A percentile compares a stretch with the other conserved stretches of the same genome.
Evolutionary conservation across 2,888 invertebrate genomes (phyloP).

Genomic region (Drosophila kambysellisi): DNA sequence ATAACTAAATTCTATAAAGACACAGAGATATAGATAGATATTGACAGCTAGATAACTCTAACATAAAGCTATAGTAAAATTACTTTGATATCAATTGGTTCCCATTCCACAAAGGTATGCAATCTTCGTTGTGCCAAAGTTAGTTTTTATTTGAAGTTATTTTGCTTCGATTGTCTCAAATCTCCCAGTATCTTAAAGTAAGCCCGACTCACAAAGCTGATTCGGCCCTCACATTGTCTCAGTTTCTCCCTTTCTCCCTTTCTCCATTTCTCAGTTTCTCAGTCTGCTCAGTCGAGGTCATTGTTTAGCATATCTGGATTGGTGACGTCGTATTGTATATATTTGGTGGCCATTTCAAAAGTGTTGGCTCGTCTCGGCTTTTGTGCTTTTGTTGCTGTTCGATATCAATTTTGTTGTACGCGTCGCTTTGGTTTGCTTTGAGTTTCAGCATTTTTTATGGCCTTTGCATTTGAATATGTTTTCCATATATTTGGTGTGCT

Average conservation of each 20-base stretch:
- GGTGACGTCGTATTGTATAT: constrained; percentile 20
- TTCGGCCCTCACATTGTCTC: not conserved
- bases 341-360: constrained; percentile 11
- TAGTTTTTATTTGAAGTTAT: not conserved
- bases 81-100: not conserved
- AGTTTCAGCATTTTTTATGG: constrained; percentile 16
- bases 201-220: not conserved
- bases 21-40: not conserved
- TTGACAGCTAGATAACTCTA: not conserved
- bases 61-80: not conserved
- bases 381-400: constrained; percentile 8
- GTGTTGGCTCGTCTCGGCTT: not conserved
- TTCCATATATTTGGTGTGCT: constrained; percentile 1
- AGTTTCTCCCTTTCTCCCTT: not conserved
- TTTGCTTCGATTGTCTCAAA: not conserved
- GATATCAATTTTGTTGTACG: constrained; percentile 23
- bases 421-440: constrained; percentile 21
- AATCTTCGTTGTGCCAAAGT: not conserved
- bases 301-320: constrained; percentile 44
- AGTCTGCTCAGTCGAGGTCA: constrained; percentile 19
- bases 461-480: constrained; percentile 24
- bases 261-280: not conserved
- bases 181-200: not conserved
- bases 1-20: not conserved
- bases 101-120: not conserved